Base-by-base conservation (phyloP, 2,113 vertebrate genomes). In the Onychostoma macrolepis region DNA sequence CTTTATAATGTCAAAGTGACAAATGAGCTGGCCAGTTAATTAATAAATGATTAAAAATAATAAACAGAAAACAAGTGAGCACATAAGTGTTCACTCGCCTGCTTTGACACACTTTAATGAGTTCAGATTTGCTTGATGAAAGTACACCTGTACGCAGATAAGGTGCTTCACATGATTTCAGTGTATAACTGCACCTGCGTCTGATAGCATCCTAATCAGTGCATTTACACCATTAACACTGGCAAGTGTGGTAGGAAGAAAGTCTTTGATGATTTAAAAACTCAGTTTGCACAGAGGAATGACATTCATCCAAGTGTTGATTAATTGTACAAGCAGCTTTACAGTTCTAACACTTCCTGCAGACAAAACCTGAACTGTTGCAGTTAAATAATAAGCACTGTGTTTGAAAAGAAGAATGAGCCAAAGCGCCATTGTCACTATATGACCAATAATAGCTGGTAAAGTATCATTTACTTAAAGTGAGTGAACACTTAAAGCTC, bases 1-100 rank as follows among this genome's bases (percentile, higher is more conserved):
- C 58, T 26, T 80, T 9, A 36, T 19, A 17, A 43, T 6, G 58
- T 28, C 41, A 82, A 45, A 65, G 12, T 28, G 38, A 45, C 26
- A 43, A 43, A 65, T 28, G 2, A 61, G 77, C 50, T 24, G 50
- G 56, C 33, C 24, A 28, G 12, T 41, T 80, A 41, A 80, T 63
- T 43, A 26, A 82, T 67, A 21, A 65, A 81, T 81, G 4, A 67
- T 65, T 67, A 30, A 81, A 65, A 30, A 45, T 10, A 65, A 65
- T 67, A 67, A 65, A 45, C n/a, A 19, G 15, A 21, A 76, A 48
- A 17, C n/a, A 76, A 76, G 48, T 48, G 74, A 17, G 11, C 24
- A n/a, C n/a, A 48, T 17, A 76, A 8, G 74, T 45, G 17, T 75
- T 75, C 72, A 45, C 38, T n/a, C 15, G 21, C 79, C 9, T 82